phyloP scores from a whole-genome alignment of 2,888 invertebrate genomes.

The Eristalinus sepulchralis region DNA sequence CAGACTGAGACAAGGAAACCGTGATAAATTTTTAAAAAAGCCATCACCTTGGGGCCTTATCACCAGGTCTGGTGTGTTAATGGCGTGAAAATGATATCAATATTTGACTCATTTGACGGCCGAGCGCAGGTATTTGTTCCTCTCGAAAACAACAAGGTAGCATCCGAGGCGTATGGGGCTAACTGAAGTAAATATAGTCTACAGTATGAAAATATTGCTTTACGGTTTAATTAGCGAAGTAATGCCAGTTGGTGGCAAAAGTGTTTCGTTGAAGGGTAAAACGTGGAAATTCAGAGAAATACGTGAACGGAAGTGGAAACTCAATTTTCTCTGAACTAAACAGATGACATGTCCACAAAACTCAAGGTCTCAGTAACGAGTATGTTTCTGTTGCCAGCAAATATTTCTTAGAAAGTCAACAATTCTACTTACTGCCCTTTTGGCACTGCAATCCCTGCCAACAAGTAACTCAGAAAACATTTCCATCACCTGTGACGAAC shows the following conservation, averaged over 20 bases:
- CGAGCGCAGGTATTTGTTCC: background rate
- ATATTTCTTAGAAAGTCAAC: conserved; percentile 4
- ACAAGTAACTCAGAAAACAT: background rate
- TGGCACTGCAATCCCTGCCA: conserved; percentile 9
- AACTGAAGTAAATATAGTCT: background rate
- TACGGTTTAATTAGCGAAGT: too few species aligned
- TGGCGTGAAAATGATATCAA: background rate
- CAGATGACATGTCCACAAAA: too few species aligned
- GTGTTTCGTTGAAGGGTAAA: too few species aligned
- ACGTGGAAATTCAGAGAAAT: too few species aligned
- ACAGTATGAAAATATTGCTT: background rate
- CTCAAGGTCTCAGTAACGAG: too few species aligned
- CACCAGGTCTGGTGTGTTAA: background rate
- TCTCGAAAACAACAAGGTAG: background rate
- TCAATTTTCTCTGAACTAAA: too few species aligned
- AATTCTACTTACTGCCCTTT: conserved; percentile 1
- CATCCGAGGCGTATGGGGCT: background rate
- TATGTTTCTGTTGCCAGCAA: background rate
- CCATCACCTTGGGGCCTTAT: background rate
- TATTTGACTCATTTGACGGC: background rate
- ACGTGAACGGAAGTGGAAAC: too few species aligned
- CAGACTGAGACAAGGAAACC: background rate
- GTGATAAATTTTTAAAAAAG: background rate
- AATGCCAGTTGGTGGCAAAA: too few species aligned
- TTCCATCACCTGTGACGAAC: background rate